Evolutionary conservation across 1,140 invertebrate genomes (phyloP).

Genomic region (Ceratitis capitata): DNA sequence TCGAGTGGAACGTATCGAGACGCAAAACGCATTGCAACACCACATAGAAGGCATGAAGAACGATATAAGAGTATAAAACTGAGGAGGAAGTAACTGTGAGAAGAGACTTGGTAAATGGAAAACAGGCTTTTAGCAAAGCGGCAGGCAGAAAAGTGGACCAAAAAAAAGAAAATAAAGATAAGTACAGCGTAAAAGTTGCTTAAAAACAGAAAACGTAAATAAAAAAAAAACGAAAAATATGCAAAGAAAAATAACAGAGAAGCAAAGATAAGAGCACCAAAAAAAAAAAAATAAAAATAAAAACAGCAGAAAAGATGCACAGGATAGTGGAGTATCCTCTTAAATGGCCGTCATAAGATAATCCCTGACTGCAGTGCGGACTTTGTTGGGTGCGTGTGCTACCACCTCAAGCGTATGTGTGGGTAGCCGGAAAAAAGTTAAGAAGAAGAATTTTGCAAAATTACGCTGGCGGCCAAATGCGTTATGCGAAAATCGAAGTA

Average conservation of each 20-base stretch:
- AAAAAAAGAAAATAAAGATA: background rate
- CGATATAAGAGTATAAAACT: background rate
- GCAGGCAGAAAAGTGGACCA: background rate
- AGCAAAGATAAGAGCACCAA: background rate
- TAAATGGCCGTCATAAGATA: background rate
- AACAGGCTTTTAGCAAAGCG: background rate
- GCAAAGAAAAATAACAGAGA: background rate
- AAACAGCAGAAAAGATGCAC: background rate
- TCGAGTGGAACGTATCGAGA: slow-evolving; percentile 47
- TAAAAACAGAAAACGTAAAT: background rate
- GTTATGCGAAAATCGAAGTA: background rate
- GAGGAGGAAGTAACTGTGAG: background rate
- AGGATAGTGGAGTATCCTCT: background rate
- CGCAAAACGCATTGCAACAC: slow-evolving; percentile 11
- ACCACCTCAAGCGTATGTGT: background rate
- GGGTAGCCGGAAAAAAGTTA: background rate
- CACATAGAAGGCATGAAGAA: slow-evolving; percentile 18
- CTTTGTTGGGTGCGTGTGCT: background rate
- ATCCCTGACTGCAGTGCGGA: background rate
- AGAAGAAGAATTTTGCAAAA: background rate
- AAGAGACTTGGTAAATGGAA: background rate
- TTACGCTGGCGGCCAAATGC: background rate
- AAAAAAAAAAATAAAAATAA: background rate
- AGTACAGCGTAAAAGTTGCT: background rate
- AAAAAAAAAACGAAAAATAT: background rate